Evolutionary conservation across 2,797 vertebrate genomes (phyloP).

Genomic region (Poecile montanus): DNA sequence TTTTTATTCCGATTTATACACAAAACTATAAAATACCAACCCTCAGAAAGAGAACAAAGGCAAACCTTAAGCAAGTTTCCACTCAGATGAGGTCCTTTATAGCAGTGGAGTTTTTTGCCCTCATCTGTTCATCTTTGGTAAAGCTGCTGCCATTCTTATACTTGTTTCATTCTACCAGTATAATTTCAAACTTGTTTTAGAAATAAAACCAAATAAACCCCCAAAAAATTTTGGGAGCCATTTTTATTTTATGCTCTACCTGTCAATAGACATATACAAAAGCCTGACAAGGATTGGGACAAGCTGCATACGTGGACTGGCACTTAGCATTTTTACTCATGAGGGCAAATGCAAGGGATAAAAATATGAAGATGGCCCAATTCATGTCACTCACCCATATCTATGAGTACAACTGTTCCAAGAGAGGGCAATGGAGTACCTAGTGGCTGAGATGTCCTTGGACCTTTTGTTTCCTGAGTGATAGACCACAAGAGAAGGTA

Average conservation of each 20-base stretch:
- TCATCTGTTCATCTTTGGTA: background rate
- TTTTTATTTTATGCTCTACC: background rate
- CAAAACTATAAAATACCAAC: background rate
- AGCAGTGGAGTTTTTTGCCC: background rate
- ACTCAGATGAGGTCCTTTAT: fast-evolving
- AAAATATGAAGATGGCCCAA: background rate
- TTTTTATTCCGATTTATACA: background rate
- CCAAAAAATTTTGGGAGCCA: background rate
- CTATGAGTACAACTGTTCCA: background rate
- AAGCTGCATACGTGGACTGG: background rate
- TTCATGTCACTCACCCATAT: background rate
- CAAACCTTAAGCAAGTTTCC: background rate
- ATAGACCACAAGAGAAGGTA: slow-evolving; percentile 17
- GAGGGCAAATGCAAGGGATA: background rate
- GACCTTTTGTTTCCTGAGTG: slow-evolving; percentile 34
- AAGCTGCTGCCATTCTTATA: background rate
- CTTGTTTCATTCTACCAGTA: background rate
- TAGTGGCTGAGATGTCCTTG: background rate
- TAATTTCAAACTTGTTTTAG: background rate
- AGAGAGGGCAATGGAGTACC: background rate
- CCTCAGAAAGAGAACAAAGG: background rate
- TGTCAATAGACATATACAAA: background rate
- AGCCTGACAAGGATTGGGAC: background rate
- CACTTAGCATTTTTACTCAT: background rate
- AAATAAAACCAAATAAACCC: background rate